A percentile compares a stretch with the other conserved stretches of the same genome.
Conservation (phyloP, 2,888 invertebrate species). For the Ectemnius cavifrons region DNA sequence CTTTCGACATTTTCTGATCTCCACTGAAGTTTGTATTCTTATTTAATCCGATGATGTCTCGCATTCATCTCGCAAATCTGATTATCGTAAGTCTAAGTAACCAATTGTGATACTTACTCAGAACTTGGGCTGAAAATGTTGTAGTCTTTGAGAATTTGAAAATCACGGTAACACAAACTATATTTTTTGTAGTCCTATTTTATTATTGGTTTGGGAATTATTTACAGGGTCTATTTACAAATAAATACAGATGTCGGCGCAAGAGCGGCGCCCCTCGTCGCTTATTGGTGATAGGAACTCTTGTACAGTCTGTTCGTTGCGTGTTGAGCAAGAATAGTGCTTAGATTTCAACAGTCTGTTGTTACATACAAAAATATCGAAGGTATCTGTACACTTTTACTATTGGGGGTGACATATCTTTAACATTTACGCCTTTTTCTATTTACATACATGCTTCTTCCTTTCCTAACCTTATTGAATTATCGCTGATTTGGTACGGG, state of each 20-base stretch:
- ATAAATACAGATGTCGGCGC: slow-evolving; percentile 72
- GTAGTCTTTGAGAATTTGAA: no score
- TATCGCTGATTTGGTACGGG: no score
- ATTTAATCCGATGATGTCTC: no score
- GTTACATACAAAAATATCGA: slow-evolving; percentile 63
- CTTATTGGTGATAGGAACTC: slow-evolving; percentile 74
- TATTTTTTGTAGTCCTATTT: slow-evolving; percentile 12
- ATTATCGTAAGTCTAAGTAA: no score
- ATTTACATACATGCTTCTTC: no score
- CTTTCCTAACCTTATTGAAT: no score
- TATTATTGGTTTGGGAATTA: slow-evolving; percentile 51
- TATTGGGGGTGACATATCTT: slow-evolving; percentile 12
- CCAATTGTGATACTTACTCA: no score
- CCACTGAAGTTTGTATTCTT: no score
- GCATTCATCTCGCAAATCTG: no score
- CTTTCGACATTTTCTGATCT: no score
- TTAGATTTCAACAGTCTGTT: slow-evolving; percentile 38
- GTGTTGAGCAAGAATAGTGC: slow-evolving; percentile 63
- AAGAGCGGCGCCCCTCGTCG: slow-evolving; percentile 42
- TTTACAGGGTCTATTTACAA: slow-evolving; percentile 70
- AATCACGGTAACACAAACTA: not conserved
- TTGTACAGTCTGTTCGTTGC: slow-evolving; percentile 77
- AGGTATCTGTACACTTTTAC: slow-evolving; percentile 49
- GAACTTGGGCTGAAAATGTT: no score
- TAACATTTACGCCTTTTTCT: slow-evolving; percentile 14